These are phyloP conservation scores for Saguinus imperator DNA, from an alignment of 2,113 vertebrate genomes.

Conservation along the genomic window DNA sequence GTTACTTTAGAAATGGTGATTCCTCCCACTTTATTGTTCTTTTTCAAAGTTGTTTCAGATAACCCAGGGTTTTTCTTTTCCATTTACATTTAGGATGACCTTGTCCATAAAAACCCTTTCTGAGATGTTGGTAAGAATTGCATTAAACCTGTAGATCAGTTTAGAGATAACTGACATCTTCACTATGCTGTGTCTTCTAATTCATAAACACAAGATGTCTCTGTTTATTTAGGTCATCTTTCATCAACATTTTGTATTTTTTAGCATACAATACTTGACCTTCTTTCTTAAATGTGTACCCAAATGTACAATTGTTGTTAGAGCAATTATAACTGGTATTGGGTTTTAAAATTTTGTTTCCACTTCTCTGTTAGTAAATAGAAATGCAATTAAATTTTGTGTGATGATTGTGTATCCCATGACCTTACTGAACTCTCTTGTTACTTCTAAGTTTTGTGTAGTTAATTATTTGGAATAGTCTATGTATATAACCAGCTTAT, in stretches of 20 bases:
- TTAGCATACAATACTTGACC: neutral
- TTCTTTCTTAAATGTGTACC: neutral
- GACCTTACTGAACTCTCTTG: neutral
- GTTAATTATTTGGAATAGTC: neutral
- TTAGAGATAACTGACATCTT: neutral
- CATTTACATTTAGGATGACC: neutral
- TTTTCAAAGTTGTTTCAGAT: neutral
- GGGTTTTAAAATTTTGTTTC: neutral
- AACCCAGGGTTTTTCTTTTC: neutral
- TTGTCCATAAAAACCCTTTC: neutral
- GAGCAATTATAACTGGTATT: neutral
- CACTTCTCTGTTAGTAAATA: neutral
- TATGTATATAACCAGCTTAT: neutral
- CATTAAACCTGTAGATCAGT: neutral
- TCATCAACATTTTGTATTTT: neutral
- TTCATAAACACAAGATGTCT: neutral
- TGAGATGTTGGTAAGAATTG: neutral
- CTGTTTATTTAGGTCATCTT: neutral
- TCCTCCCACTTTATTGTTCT: neutral
- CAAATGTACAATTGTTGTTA: neutral
- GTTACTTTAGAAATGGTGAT: rapidly evolving
- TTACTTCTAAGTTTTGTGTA: neutral
- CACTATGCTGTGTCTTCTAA: neutral
- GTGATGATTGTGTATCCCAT: neutral
- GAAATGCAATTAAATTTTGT: neutral